Evolutionary conservation across 1,140 invertebrate genomes (phyloP).

Genomic region (Dufourea novaeangliae): DNA sequence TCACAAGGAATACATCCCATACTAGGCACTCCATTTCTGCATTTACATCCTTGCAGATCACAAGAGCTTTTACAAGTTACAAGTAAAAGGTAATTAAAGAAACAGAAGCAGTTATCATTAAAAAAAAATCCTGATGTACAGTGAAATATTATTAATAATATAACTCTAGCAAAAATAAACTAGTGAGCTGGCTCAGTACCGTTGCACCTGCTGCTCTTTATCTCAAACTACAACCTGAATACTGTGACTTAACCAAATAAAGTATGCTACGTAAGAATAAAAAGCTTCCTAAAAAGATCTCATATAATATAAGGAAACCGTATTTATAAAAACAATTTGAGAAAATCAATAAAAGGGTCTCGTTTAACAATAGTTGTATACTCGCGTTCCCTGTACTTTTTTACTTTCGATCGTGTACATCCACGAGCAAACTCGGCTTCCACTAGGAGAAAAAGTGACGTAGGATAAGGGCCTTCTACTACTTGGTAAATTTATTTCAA

Average conservation of each 20-base stretch:
- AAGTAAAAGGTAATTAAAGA: conserved; percentile 70
- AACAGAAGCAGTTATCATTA: neutral
- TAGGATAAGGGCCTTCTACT: too few relatives aligned
- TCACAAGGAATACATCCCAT: conserved; percentile 80
- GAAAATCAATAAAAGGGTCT: too few relatives aligned
- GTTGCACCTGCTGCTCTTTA: conserved; percentile 71
- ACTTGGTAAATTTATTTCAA: too few relatives aligned
- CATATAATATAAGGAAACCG: too few relatives aligned
- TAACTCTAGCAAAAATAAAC: conserved; percentile 76
- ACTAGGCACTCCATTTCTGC: conserved; percentile 75
- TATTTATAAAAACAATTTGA: too few relatives aligned
- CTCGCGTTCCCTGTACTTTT: too few relatives aligned
- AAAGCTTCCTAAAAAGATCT: too few relatives aligned
- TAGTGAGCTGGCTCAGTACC: conserved; percentile 79
- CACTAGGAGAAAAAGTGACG: too few relatives aligned
- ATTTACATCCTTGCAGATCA: conserved; percentile 80
- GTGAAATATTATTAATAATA: neutral
- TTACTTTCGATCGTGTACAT: too few relatives aligned
- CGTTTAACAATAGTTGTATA: too few relatives aligned
- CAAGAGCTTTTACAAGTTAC: conserved; percentile 71
- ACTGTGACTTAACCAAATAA: conserved; percentile 72
- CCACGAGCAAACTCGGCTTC: too few relatives aligned
- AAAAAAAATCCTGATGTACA: neutral
- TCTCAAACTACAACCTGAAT: conserved; percentile 71
- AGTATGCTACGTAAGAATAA: too few relatives aligned